Conservation (phyloP, 2,888 invertebrate species). For the Mylabris sibirica region DNA sequence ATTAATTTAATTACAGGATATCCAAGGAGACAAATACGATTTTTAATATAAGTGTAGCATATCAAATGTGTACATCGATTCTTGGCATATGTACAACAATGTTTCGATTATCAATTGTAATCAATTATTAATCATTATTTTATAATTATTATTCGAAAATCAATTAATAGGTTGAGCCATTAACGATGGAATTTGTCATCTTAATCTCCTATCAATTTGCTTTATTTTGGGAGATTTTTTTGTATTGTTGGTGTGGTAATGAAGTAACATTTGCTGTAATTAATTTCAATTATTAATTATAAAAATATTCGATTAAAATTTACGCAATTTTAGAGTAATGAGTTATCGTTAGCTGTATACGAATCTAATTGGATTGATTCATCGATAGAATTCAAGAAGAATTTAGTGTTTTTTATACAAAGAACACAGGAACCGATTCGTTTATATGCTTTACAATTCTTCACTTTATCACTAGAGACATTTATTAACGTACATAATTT, state of each 20-base stretch:
- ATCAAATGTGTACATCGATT: neutral
- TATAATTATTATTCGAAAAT: neutral
- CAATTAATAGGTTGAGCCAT: neutral
- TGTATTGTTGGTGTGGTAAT: slow-evolving; percentile 20
- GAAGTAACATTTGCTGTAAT: slow-evolving; percentile 12
- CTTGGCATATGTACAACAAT: slow-evolving; percentile 3
- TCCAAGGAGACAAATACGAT: neutral
- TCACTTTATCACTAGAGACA: neutral
- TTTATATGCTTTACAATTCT: slow-evolving; percentile 14
- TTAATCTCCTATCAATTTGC: neutral
- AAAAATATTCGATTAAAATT: neutral
- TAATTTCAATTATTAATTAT: neutral
- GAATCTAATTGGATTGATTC: slow-evolving; percentile 14
- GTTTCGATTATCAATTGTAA: slow-evolving; percentile 11
- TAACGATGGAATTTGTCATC: neutral
- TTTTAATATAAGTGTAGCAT: neutral
- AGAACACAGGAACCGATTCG: slow-evolving; percentile 9
- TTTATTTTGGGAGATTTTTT: slow-evolving; percentile 5
- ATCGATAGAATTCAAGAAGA: slow-evolving; percentile 15
- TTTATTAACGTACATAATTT: neutral
- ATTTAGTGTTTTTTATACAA: slow-evolving; percentile 18
- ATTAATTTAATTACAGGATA: slow-evolving; percentile 1
- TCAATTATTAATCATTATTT: neutral
- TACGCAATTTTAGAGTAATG: slow-evolving; percentile 5
- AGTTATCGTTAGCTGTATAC: slow-evolving; percentile 11